Base-by-base conservation (phyloP, 1,140 invertebrate genomes). In the Brachionus paranguensis region DNA sequence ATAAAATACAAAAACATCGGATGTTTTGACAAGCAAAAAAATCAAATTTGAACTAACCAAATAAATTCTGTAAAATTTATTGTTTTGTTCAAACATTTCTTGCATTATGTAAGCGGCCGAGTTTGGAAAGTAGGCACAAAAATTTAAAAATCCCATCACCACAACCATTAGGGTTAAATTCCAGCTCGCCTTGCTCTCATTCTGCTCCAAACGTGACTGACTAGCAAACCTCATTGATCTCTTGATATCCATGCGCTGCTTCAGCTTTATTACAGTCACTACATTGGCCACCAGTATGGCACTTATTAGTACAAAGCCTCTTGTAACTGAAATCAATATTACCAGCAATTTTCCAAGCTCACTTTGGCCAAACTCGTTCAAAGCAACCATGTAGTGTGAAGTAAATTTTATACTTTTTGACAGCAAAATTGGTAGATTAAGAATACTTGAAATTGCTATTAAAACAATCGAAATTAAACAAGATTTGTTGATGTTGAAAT, bases 1-100 rank as follows among this genome's bases (percentile, higher is more conserved):
- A 72, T 72, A 72, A 72, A 41, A 45, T n/a, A 72, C 20, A 72
- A 72, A 72, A 41, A 72, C 20, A 72, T 72, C 68, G n/a, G 33
- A 72, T 6, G 37, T 43, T 43, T 72, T 37, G 7, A 72, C 20
- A 43, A 41, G 20, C 12, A 72, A 17, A 72, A 72, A 72, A 41
- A 72, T 43, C 17, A 43, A 43, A 72, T 72, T 72, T 43, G 68
- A 72, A 41, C 68, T 41, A 41, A 72, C 68, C 24, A 72, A 43
- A 43, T 43, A 72, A 43, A 72, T 20, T 20, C 33, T 41, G n/a
- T 20, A 72, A 43, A 72, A 72, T 0, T 17, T 17, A 3, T 47
- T 20, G 7, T 47, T 72, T 17, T 17, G n/a, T 0, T 72, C 68
- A 17, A 72, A 72, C 10, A 72, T 72, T 47, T n/a, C 27, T 72